Base-by-base conservation (phyloP, 1,140 invertebrate species). In the Habropoda laboriosa region DNA sequence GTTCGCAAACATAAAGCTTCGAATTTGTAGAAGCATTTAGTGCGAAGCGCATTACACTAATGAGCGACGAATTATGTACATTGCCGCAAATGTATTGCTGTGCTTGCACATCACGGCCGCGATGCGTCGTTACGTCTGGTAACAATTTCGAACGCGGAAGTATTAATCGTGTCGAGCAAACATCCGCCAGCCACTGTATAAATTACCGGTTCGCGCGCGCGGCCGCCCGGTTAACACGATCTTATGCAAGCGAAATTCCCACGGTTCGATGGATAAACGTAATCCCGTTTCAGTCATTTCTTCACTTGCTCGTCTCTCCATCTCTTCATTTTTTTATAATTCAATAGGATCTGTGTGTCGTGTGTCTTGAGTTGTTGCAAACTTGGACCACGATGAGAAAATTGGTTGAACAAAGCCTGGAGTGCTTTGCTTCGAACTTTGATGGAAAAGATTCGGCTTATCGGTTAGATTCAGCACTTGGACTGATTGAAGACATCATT, bases 11-110 rank as follows among this genome's bases (percentile, higher is more conserved):
- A 86, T 80, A 86, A 86, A 85, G 80, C 73, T 49, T n/a, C 76
- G 83, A 82, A 86, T 86, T 86, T 86, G 83, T 86, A 81, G 76
- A 86, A 86, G 68, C 80, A 79, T 86, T 86, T 85, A 80, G 64
- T 49, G 83, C 72, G 71, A 86, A 53, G 72, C 85, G 57, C 76
- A 79, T 86, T 86, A 86, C 83, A 82, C 83, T 86, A 86, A 86
- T 83, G 85, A 86, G 83, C 80, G 80, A 73, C 53, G 83, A 86
- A 86, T 86, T 86, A 86, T 86, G 73, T 80, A 79, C 85, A 82
- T 77, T 86, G 80, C 83, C 72, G 83, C 72, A 80, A 86, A 86
- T 81, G 76, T 79, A 67, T 81, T 72, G 71, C 75, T 67, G 60
- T 49, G 80, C 67, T 71, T 77, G 64, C 47, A 63, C 74, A 81